Conservation (phyloP, 2,113 vertebrate genomes). For the Calidris pugnax region DNA sequence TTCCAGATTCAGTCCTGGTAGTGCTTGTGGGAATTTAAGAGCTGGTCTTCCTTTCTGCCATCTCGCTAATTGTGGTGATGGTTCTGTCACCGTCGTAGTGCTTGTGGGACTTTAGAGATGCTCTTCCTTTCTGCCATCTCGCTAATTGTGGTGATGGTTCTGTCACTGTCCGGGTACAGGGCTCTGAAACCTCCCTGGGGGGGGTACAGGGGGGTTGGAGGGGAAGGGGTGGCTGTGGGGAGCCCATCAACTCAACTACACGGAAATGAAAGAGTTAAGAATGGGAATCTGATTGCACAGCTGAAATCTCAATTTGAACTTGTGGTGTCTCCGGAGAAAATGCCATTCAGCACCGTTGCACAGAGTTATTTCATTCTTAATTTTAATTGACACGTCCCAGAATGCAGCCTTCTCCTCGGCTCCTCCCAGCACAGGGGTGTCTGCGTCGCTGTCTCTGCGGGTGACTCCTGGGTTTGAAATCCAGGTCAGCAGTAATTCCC, state of each 20-base stretch:
- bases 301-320: constrained; percentile 44
- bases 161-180: too few relatives aligned
- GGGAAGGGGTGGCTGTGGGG: too few relatives aligned
- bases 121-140: too few relatives aligned
- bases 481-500: constrained; percentile 13
- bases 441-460: background rate
- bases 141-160: background rate
- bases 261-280: constrained; percentile 45
- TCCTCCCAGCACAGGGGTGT: background rate
- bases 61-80: background rate
- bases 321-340: constrained; percentile 45
- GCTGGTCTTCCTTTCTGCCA: background rate
- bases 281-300: background rate
- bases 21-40: background rate
- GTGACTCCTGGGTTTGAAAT: background rate
- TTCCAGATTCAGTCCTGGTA: fast-evolving
- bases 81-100: background rate
- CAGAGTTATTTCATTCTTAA: constrained; percentile 65
- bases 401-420: constrained; percentile 4
- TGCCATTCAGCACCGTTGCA: constrained; percentile 64
- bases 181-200: background rate
- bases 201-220: background rate
- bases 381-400: constrained; percentile 67
- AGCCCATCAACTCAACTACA: background rate
- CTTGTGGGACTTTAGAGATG: too few relatives aligned